phyloP scores from a whole-genome alignment of 2,888 invertebrate genomes.

The Torymus texanus region DNA sequence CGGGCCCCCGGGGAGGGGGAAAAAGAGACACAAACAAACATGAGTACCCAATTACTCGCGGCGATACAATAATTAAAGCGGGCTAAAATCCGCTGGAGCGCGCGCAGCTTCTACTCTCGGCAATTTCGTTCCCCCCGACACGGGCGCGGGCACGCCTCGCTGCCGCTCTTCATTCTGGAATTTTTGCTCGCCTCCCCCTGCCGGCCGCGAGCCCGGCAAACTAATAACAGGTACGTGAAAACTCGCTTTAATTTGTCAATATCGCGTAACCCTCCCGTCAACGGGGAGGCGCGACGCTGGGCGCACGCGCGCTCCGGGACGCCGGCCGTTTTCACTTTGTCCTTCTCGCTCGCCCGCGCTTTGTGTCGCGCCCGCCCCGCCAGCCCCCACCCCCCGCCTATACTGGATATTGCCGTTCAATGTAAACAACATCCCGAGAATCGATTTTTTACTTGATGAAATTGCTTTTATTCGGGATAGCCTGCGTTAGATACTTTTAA shows the following conservation, averaged over 20 bases:
- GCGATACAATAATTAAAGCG: constrained; percentile 71
- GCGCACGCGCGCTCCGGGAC: constrained; percentile 37
- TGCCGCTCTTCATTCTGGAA: too few relatives aligned
- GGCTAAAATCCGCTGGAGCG: constrained; percentile 66
- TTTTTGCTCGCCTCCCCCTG: too few relatives aligned
- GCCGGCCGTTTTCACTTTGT: constrained; percentile 1
- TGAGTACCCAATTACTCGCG: constrained; percentile 63
- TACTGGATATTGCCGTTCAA: constrained; percentile 15
- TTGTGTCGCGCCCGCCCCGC: background rate
- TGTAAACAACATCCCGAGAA: constrained; percentile 18
- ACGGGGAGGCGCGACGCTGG: constrained; percentile 51
- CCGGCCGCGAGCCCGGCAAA: background rate
- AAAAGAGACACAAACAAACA: constrained; percentile 51
- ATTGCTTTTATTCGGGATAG: constrained; percentile 24
- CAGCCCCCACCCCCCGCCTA: background rate
- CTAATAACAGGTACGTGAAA: constrained; percentile 64
- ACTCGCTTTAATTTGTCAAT: constrained; percentile 63
- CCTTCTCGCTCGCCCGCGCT: background rate
- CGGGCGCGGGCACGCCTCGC: too few relatives aligned
- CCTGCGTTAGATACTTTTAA: constrained; percentile 11
- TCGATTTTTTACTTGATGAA: constrained; percentile 40
- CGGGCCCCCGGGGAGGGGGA: background rate
- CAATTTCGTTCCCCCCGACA: too few relatives aligned
- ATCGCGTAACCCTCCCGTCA: constrained; percentile 58
- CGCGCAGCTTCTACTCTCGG: too few relatives aligned